phyloP scores from a whole-genome alignment of 2,888 invertebrate genomes.

The Latrodectus hesperus region DNA sequence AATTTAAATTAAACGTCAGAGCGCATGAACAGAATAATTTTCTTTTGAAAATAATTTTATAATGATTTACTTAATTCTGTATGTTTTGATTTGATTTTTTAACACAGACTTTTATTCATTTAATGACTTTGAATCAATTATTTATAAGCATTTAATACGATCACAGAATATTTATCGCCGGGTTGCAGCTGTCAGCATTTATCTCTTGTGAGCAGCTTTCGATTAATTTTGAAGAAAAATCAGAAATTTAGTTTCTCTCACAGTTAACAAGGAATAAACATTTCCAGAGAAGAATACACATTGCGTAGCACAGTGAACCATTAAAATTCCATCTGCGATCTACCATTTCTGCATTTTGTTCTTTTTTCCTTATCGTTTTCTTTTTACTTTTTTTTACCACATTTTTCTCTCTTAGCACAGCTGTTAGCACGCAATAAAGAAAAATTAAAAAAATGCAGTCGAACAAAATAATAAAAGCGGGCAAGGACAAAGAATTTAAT shows the following conservation, averaged over 20 bases:
- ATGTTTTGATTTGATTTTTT: too few relatives aligned
- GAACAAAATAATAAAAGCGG: constrained; percentile 27
- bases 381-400: neutral
- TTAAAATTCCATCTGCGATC: constrained; percentile 54
- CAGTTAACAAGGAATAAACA: constrained; percentile 3
- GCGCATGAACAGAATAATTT: too few relatives aligned
- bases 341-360: constrained; percentile 11
- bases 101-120: too few relatives aligned
- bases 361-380: neutral
- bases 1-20: too few relatives aligned
- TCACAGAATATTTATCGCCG: neutral
- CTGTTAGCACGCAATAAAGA: constrained; percentile 28
- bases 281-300: neutral
- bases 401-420: constrained; percentile 39
- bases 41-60: too few relatives aligned
- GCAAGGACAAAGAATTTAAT: constrained; percentile 50
- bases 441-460: constrained; percentile 21
- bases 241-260: constrained; percentile 1
- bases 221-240: neutral
- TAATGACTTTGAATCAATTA: too few relatives aligned
- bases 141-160: neutral
- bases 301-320: constrained; percentile 30
- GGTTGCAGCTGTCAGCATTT: neutral
- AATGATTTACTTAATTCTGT: too few relatives aligned
- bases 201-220: neutral